These are phyloP conservation scores for Thripadectes ignobilis DNA, from an alignment of 2,797 vertebrate genomes.

Conservation along the genomic window DNA sequence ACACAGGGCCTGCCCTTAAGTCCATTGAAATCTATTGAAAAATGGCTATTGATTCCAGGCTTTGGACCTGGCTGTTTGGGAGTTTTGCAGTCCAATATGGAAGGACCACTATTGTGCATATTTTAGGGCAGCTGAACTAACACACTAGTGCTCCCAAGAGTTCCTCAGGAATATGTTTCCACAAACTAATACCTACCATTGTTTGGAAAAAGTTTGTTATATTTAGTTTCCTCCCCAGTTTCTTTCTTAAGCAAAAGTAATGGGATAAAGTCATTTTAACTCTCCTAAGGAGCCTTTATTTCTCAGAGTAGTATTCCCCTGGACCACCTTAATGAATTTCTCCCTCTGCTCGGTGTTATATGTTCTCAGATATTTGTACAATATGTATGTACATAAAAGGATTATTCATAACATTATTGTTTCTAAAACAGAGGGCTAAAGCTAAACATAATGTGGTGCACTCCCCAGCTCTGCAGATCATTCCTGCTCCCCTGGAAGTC, in stretches of 20 bases:
- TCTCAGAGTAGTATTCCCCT: background rate
- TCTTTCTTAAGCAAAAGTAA: background rate
- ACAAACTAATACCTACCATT: background rate
- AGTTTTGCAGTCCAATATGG: background rate
- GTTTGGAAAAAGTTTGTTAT: background rate
- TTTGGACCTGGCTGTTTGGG: background rate
- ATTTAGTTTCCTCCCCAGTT: background rate
- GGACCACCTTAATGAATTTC: slow-evolving; percentile 31
- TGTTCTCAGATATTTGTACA: slow-evolving; percentile 46
- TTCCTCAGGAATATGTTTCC: background rate
- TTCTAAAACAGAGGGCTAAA: slow-evolving; percentile 34
- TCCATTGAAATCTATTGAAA: background rate
- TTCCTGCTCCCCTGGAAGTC: slow-evolving; percentile 5
- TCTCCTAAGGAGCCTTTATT: background rate
- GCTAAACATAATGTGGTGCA: slow-evolving; percentile 19
- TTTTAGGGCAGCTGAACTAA: background rate
- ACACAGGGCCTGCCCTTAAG: background rate
- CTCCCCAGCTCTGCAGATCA: slow-evolving; percentile 34
- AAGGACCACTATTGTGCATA: background rate
- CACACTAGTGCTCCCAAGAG: background rate
- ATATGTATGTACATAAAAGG: slow-evolving; percentile 43
- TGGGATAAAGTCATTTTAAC: background rate
- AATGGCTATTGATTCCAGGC: background rate
- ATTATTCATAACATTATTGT: slow-evolving; percentile 39
- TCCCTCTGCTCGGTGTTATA: background rate